A percentile compares a stretch with the other conserved stretches of the same genome.
phyloP scores from a whole-genome alignment of 1,140 invertebrate genomes.

The Geopemphigus sp. region DNA sequence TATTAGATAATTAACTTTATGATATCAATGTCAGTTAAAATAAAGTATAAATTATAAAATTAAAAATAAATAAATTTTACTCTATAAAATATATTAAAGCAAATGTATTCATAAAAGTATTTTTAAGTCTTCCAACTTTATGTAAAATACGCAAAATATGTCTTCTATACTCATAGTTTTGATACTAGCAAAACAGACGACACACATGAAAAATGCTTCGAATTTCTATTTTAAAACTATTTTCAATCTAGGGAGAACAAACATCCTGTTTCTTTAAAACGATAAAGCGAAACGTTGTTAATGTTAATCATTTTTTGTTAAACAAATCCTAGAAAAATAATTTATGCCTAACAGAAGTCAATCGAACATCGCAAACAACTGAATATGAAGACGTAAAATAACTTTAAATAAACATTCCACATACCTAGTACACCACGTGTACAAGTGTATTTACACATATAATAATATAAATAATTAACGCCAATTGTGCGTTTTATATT shows the following conservation, averaged over 20 bases:
- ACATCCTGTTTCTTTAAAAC: slow-evolving; percentile 26
- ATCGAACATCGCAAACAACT: not conserved
- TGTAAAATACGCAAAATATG: not conserved
- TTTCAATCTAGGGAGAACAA: not conserved
- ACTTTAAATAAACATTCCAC: not conserved
- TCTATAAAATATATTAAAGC: not conserved
- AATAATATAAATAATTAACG: not conserved
- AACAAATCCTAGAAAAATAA: not conserved
- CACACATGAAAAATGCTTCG: slow-evolving; percentile 21
- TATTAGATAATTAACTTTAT: too few species aligned
- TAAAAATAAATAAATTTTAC: too few species aligned
- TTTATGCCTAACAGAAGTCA: not conserved
- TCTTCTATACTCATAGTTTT: not conserved
- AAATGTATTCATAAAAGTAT: not conserved
- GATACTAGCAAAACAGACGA: slow-evolving; percentile 8
- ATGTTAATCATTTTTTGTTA: slow-evolving; percentile 2
- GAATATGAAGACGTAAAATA: not conserved
- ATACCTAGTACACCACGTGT: too few species aligned
- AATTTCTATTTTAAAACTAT: slow-evolving; percentile 36
- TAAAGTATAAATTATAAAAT: too few species aligned
- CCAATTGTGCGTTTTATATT: not conserved
- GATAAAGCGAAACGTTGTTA: not conserved
- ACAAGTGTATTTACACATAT: too few species aligned
- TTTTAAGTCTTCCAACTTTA: slow-evolving; percentile 14
- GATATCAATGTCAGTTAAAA: too few species aligned